Evolutionary conservation across 2,797 vertebrate species (phyloP).

Genomic region (Cetoscarus ocellatus): DNA sequence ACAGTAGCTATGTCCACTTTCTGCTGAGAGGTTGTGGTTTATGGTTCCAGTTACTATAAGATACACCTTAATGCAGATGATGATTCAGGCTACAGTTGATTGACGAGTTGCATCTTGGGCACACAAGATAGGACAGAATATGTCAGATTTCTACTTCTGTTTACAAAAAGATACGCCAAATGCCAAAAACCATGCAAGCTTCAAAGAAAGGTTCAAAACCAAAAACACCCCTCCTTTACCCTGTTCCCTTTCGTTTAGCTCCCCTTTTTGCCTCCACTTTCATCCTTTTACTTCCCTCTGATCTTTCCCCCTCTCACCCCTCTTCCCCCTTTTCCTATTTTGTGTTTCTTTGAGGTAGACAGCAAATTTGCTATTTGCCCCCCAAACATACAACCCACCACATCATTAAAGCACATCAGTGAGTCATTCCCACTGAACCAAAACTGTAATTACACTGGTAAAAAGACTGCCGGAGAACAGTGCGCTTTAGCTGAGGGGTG

Average conservation of each 20-base stretch:
- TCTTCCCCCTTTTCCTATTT: slow-evolving; percentile 28
- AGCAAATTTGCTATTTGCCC: slow-evolving; percentile 49
- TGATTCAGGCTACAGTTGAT: no score
- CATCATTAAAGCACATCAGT: slow-evolving; percentile 69
- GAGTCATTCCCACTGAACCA: slow-evolving; percentile 64
- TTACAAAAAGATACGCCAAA: not conserved
- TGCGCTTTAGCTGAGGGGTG: slow-evolving; percentile 59
- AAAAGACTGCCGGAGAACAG: slow-evolving; percentile 65
- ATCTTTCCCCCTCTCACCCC: slow-evolving; percentile 26
- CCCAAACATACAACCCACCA: slow-evolving; percentile 28
- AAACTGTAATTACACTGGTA: slow-evolving; percentile 71
- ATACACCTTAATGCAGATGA: no score
- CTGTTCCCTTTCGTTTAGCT: slow-evolving; percentile 11
- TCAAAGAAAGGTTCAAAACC: not conserved
- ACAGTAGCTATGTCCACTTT: no score
- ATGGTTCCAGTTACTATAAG: no score
- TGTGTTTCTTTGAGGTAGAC: slow-evolving; percentile 43
- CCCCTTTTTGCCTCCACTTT: slow-evolving; percentile 40
- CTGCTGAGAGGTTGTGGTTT: no score
- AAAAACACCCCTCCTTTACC: slow-evolving; percentile 7
- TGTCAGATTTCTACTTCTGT: not conserved
- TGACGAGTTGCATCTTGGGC: no score
- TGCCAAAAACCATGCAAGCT: no score
- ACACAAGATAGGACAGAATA: not conserved
- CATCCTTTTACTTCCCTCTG: slow-evolving; percentile 31